Evolutionary conservation across 2,797 vertebrate genomes (phyloP).

Genomic region (Pitangus sulphuratus): DNA sequence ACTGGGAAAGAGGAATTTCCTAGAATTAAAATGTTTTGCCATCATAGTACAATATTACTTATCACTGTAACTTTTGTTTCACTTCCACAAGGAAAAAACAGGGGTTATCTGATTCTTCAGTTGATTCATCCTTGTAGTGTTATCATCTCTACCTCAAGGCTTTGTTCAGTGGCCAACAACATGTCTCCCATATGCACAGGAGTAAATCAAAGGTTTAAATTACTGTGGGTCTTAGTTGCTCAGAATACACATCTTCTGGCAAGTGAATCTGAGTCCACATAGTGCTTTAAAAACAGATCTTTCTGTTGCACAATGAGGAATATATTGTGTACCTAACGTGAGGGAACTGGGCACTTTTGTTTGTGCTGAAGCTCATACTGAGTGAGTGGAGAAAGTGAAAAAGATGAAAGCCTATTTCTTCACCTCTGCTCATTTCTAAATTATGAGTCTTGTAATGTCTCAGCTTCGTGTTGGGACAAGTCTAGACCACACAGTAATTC

Average conservation of each 20-base stretch:
- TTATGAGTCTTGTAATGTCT: background rate
- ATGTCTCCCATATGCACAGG: background rate
- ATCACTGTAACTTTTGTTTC: background rate
- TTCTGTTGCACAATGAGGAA: background rate
- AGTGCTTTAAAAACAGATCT: background rate
- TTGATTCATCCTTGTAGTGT: background rate
- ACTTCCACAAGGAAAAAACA: background rate
- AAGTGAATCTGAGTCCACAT: background rate
- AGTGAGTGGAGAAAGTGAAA: background rate
- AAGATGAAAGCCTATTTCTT: background rate
- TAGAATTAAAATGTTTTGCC: background rate
- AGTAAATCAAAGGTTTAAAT: background rate
- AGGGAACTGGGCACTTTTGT: background rate
- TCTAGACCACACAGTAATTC: background rate
- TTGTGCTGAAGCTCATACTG: background rate
- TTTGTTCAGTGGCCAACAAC: rapidly evolving
- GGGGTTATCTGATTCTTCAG: background rate
- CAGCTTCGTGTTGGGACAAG: background rate
- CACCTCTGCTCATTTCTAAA: background rate
- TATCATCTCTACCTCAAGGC: background rate
- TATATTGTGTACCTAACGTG: background rate
- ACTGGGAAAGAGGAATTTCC: background rate
- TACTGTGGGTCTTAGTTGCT: background rate
- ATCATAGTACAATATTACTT: background rate
- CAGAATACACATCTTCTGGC: background rate